Conservation (phyloP, 2,113 vertebrate species). For the Callochromis pleurospilus region DNA sequence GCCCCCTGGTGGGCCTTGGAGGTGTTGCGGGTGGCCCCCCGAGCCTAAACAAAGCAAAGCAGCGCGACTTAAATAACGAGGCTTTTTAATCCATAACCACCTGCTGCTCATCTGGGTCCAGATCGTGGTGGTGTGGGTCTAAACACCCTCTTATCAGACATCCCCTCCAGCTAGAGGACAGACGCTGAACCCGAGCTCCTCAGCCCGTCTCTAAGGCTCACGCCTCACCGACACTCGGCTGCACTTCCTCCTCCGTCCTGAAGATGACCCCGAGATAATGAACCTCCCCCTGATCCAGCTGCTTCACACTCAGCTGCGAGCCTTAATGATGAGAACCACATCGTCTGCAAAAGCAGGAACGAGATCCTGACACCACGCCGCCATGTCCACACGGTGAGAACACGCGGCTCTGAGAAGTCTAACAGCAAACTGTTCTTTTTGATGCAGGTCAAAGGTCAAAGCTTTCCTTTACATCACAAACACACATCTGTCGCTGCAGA, state of each 20-base stretch:
- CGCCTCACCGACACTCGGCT: not conserved
- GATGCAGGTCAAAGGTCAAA: not conserved
- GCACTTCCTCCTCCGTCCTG: not conserved
- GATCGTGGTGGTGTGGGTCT: not conserved
- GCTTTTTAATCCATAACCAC: not conserved
- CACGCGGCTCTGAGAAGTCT: not conserved
- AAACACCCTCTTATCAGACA: not conserved
- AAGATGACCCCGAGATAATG: not conserved
- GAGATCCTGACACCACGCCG: not conserved
- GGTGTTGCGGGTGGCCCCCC: not conserved
- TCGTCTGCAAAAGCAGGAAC: not conserved
- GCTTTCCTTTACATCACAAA: not conserved
- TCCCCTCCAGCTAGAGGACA: not conserved
- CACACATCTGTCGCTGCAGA: not conserved
- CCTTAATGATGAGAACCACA: not conserved
- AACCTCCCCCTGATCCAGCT: not conserved
- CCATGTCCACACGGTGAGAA: not conserved
- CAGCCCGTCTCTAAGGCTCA: not conserved
- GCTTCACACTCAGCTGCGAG: not conserved
- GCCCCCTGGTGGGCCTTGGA: not conserved
- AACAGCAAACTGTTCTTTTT: not conserved
- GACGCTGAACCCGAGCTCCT: not conserved
- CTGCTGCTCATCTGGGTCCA: not conserved
- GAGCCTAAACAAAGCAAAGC: not conserved
- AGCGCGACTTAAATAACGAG: not conserved